Evolutionary conservation across 1,140 invertebrate species (phyloP).

Genomic region (Dendrolimus punctatus): DNA sequence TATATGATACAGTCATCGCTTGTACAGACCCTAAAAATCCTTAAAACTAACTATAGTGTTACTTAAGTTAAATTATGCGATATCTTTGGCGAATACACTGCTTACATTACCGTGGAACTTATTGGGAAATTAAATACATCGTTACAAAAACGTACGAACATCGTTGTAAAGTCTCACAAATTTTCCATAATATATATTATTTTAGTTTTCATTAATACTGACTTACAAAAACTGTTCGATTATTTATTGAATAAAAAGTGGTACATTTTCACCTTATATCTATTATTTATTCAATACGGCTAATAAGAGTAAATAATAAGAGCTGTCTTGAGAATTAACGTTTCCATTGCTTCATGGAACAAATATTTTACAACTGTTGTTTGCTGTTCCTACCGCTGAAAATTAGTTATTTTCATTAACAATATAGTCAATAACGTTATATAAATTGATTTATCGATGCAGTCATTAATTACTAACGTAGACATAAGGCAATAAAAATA

Average conservation of each 20-base stretch:
- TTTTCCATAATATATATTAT: slow-evolving; percentile 28
- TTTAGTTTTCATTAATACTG: slow-evolving; percentile 45
- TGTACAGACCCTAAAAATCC: slow-evolving; percentile 18
- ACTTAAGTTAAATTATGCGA: slow-evolving; percentile 58
- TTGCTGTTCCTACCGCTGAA: too few relatives aligned
- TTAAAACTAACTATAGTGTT: slow-evolving; percentile 36
- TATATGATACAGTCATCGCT: slow-evolving; percentile 2
- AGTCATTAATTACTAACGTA: too few relatives aligned
- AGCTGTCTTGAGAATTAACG: slow-evolving; percentile 16
- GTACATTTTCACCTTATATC: slow-evolving; percentile 34
- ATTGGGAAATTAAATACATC: slow-evolving; percentile 24
- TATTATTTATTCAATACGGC: slow-evolving; percentile 20
- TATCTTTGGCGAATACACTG: slow-evolving; percentile 71
- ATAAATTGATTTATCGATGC: too few relatives aligned
- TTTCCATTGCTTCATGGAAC: neutral
- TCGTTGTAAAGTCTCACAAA: slow-evolving; percentile 69
- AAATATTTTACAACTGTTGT: too few relatives aligned
- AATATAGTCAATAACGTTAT: too few relatives aligned
- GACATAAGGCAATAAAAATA: too few relatives aligned
- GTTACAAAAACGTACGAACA: slow-evolving; percentile 47
- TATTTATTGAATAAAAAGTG: slow-evolving; percentile 37
- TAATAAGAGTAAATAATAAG: slow-evolving; percentile 33
- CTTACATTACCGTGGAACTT: slow-evolving; percentile 51
- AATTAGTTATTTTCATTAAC: too few relatives aligned
- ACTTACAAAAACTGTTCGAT: slow-evolving; percentile 26